Evolutionary conservation across 2,113 vertebrate genomes (phyloP).

Genomic region (Morone saxatilis): DNA sequence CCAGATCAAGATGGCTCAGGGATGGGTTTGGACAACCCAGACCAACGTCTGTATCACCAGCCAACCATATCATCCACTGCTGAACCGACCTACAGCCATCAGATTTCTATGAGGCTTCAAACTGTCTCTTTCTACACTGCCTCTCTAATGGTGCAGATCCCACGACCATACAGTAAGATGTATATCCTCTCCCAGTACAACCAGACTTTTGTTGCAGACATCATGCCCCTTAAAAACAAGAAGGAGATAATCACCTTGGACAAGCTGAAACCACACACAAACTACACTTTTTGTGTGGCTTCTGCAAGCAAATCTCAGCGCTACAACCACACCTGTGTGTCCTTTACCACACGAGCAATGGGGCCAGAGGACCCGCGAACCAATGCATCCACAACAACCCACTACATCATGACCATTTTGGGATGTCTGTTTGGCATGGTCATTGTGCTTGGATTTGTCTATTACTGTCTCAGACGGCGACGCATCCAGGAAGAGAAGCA

Average conservation of each 20-base stretch:
- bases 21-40: conserved; percentile 74
- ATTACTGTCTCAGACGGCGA: conserved; percentile 93
- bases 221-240: conserved; percentile 92
- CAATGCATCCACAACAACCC: conserved; percentile 94
- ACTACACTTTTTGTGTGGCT: conserved; percentile 96
- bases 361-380: conserved; percentile 85
- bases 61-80: conserved; percentile 90
- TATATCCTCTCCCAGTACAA: conserved; percentile 96
- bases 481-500: conserved; percentile 96
- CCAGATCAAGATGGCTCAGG: conserved; percentile 87
- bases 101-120: conserved; percentile 91
- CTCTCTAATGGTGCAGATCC: conserved; percentile 93
- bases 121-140: conserved; percentile 89
- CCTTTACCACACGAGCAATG: conserved; percentile 90
- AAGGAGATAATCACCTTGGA: conserved; percentile 90
- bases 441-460: conserved; percentile 95
- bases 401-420: conserved; percentile 99
- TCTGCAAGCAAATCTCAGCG: conserved; percentile 93
- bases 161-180: conserved; percentile 96
- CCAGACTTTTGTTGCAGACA: conserved; percentile 89
- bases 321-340: conserved; percentile 96
- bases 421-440: conserved; percentile 99
- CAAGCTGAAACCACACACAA: conserved; percentile 91
- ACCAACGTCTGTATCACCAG: conserved; percentile 88
- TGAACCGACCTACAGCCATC: conserved; percentile 86